Percentiles rank a stretch among this genome's conserved stretches.
Conservation (phyloP, 2,113 vertebrate species). For the Pungitius pungitius region DNA sequence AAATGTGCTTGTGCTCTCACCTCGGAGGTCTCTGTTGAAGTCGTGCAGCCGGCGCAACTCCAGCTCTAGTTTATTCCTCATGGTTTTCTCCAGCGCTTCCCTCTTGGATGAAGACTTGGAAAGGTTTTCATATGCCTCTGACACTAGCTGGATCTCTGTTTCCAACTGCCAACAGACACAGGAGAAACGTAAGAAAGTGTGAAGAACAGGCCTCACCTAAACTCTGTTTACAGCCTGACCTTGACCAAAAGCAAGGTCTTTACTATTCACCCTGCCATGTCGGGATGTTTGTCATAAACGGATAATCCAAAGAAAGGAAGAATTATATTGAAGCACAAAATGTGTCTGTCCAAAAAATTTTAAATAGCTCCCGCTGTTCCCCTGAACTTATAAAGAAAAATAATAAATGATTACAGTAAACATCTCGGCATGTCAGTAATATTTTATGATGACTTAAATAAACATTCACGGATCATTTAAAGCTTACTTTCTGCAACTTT, state of each 20-base stretch:
- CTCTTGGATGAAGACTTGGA: slow-evolving; percentile 96
- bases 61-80: slow-evolving; percentile 97
- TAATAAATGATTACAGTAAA: background rate
- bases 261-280: background rate
- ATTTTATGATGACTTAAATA: background rate
- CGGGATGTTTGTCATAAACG: background rate
- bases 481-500: slow-evolving; percentile 91
- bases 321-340: background rate
- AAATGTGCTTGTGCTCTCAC: slow-evolving; percentile 71
- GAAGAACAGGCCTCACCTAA: background rate
- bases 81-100: slow-evolving; percentile 95
- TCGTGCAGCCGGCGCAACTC: slow-evolving; percentile 97
- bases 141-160: slow-evolving; percentile 96
- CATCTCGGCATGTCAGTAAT: background rate
- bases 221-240: background rate
- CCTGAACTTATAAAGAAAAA: no score
- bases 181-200: background rate
- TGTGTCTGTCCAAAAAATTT: background rate
- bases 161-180: slow-evolving; percentile 84
- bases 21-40: slow-evolving; percentile 97
- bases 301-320: background rate
- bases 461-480: background rate
- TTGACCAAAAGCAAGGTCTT: background rate
- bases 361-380: background rate
- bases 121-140: slow-evolving; percentile 96